A percentile compares a stretch with the other conserved stretches of the same genome.
phyloP scores from a whole-genome alignment of 2,113 vertebrate species.

The Chrysemys picta region DNA sequence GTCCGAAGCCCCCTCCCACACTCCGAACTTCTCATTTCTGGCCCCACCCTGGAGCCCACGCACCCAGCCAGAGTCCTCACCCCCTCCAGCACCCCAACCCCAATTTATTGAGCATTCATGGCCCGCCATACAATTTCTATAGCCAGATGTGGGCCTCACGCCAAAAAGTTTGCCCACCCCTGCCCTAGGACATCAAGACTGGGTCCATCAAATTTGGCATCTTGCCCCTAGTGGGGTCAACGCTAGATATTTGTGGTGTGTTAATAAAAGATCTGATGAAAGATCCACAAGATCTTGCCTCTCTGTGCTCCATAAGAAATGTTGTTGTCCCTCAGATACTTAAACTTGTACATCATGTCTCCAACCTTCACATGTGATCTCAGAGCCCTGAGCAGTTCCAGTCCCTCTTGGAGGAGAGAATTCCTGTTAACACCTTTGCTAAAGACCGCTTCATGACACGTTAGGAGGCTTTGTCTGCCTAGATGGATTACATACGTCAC shows the following conservation, averaged over 20 bases:
- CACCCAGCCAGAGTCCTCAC: too few relatives aligned
- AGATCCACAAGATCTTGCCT: background rate
- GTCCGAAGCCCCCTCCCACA: too few relatives aligned
- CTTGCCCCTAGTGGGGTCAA: background rate
- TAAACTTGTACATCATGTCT: conserved; percentile 17
- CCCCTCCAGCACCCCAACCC: too few relatives aligned
- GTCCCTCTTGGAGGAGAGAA: conserved; percentile 33
- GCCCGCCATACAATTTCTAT: too few relatives aligned
- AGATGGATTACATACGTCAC: background rate
- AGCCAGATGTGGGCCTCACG: too few relatives aligned
- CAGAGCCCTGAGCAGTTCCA: conserved; percentile 59
- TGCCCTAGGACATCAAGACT: too few relatives aligned
- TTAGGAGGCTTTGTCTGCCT: rapidly evolving
- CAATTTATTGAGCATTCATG: too few relatives aligned
- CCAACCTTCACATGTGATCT: conserved; percentile 55
- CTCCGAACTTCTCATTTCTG: too few relatives aligned
- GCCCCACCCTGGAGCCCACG: too few relatives aligned
- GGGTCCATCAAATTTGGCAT: background rate
- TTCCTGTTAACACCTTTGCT: conserved; percentile 45
- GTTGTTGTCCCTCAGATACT: background rate
- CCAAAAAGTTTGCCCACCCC: too few relatives aligned
- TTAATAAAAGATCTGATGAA: background rate
- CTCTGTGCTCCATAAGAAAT: background rate
- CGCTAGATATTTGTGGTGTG: conserved; percentile 31
- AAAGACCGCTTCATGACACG: conserved; percentile 11